Evolutionary conservation across 2,888 invertebrate genomes (phyloP).

Genomic region (Torymus texanus): DNA sequence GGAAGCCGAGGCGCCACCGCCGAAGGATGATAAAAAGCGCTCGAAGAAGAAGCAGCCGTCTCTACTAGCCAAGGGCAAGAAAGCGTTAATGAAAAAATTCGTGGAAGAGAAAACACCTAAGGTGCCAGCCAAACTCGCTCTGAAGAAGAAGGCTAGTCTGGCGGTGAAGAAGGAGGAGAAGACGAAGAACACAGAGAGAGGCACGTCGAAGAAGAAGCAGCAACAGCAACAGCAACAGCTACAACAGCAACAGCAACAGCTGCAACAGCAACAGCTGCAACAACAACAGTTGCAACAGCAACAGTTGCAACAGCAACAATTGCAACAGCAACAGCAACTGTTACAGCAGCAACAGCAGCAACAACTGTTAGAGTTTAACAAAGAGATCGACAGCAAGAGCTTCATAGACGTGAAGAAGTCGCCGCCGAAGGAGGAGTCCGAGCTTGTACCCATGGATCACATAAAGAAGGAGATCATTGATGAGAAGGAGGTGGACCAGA

Average conservation of each 20-base stretch:
- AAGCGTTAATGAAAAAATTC: constrained; percentile 66
- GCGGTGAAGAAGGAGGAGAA: constrained; percentile 67
- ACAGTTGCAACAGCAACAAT: too few species aligned
- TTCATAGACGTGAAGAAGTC: constrained; percentile 60
- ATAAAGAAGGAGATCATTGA: constrained; percentile 70
- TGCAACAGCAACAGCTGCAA: too few species aligned
- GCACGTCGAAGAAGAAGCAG: constrained; percentile 64
- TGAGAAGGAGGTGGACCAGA: constrained; percentile 57
- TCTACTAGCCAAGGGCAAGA: constrained; percentile 63
- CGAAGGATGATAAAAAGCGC: constrained; percentile 59
- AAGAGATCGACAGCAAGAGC: constrained; percentile 63
- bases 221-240: too few species aligned
- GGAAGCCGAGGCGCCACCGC: constrained; percentile 22
- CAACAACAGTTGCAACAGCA: too few species aligned
- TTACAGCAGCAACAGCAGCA: too few species aligned
- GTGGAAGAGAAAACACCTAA: constrained; percentile 66
- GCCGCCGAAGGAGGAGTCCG: constrained; percentile 53
- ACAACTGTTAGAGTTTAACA: constrained; percentile 46
- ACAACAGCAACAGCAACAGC: too few species aligned
- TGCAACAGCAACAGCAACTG: too few species aligned
- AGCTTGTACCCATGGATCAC: constrained; percentile 52
- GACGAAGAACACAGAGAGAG: constrained; percentile 67
- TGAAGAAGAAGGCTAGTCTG: constrained; percentile 64
- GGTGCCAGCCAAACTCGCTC: constrained; percentile 64
- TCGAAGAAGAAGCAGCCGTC: constrained; percentile 64